Evolutionary conservation across 2,888 invertebrate genomes (phyloP), one percentile per base, ranked within the genome.

Genomic region (Aphodius granarius): DNA sequence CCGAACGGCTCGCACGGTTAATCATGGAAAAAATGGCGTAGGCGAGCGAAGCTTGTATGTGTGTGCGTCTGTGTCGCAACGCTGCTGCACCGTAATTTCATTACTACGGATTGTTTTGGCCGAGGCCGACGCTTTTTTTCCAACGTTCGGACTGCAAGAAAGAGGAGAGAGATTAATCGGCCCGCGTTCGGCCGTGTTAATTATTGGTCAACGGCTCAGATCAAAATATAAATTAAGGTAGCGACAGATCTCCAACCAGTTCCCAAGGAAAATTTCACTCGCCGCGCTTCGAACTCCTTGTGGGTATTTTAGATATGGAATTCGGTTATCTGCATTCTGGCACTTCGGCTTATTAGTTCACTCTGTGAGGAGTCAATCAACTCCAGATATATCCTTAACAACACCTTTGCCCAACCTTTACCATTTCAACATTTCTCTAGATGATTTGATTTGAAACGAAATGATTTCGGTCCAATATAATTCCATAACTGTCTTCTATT

Each of bases 1-100:
- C 74, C 63, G 63, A 66, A 73, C 66, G 16, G 62, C 19, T 43
- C 62, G 63, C 43, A 43, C 19, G 62, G 71, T 71, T 18, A 64
- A 64, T 68, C 22, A 74, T 68, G 71, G 68, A 70, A 74, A 74
- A 74, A 63, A 74, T 74, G 63, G 74, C 70, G 74, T 74, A 74
- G 74, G 74, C 74, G 74, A 62, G 63, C 70, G n/a, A n/a, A n/a
- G n/a, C n/a, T n/a, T n/a, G n/a, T n/a, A n/a, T n/a, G n/a, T 43
- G 43, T 9, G 9, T 13, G 43, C 4, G 6, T 13, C 9, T 43
- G 43, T 43, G 43, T 43, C 43, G 43, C 43, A 43, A 43, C 43
- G 43, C 43, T 6, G 43, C 43, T 43, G 43, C 43, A 43, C 43
- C 43, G 43, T 43, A 43, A 43, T 43, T 43, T 43, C 43, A 43